phyloP scores from a whole-genome alignment of 2,797 vertebrate species.

The Squalus acanthias region DNA sequence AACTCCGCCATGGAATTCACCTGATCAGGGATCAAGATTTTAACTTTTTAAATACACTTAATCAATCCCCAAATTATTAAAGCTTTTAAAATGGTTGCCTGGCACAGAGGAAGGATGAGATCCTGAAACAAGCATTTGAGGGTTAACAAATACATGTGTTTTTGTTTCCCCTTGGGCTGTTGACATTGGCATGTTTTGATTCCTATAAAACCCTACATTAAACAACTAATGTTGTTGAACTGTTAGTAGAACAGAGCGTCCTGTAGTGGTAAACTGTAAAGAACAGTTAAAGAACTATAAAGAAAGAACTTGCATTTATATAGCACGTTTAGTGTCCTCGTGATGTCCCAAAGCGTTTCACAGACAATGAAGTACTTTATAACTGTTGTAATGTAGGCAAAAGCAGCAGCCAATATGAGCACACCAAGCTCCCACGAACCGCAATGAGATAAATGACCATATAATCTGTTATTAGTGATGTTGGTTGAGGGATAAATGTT shows the following conservation, averaged over 20 bases:
- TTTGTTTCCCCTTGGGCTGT: background rate
- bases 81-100: background rate
- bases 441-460: background rate
- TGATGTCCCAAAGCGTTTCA: background rate
- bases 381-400: background rate
- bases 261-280: background rate
- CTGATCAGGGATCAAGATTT: background rate
- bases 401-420: background rate
- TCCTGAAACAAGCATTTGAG: background rate
- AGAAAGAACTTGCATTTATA: background rate
- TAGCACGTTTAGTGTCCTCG: background rate
- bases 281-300: background rate
- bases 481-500: background rate
- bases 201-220: background rate
- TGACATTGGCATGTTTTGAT: background rate
- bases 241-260: background rate
- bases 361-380: background rate
- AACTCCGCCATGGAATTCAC: background rate
- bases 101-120: background rate
- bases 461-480: background rate
- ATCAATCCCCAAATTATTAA: background rate
- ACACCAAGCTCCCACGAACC: background rate
- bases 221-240: background rate
- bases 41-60: background rate
- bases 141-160: background rate